Evolutionary conservation across 2,888 invertebrate species (phyloP).

Genomic region (Ganaspis brasiliensis): DNA sequence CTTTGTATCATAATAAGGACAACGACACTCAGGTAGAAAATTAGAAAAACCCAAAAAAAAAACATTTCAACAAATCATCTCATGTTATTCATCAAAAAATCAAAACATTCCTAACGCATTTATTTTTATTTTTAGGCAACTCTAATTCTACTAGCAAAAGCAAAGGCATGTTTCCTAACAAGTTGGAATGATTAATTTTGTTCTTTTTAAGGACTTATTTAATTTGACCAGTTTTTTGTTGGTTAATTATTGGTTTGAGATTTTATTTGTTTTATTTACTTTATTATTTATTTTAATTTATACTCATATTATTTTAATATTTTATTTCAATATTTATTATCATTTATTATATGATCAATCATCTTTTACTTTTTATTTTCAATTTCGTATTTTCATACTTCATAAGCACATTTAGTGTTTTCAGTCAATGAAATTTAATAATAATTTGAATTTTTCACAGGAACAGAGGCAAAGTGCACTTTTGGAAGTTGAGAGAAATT

Average conservation of each 20-base stretch:
- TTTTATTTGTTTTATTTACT: conserved; percentile 47
- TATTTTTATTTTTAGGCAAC: conserved; percentile 83
- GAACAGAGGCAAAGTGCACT: conserved; percentile 82
- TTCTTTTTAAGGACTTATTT: conserved; percentile 11
- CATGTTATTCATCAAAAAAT: conserved; percentile 8
- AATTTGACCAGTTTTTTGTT: conserved; percentile 1
- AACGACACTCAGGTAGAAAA: conserved; percentile 75
- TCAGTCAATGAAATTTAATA: neutral
- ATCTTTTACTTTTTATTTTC: conserved; percentile 40
- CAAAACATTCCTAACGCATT: conserved; percentile 28
- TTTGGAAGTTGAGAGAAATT: conserved; percentile 84
- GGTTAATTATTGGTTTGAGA: conserved; percentile 45
- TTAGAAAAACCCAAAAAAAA: conserved; percentile 11
- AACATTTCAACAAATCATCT: conserved; percentile 23
- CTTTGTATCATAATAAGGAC: conserved; percentile 69
- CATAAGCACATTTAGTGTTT: neutral
- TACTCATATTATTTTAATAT: too few species aligned
- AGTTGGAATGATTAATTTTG: conserved; percentile 76
- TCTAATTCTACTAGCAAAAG: conserved; percentile 83
- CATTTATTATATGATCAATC: too few species aligned
- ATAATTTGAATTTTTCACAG: conserved; percentile 74
- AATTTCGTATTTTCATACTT: neutral
- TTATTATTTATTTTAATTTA: too few species aligned
- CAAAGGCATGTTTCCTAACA: conserved; percentile 82
- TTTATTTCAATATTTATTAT: too few species aligned